Conservation (phyloP, 2,113 vertebrate species). For the Macheiramphus alcinus region DNA sequence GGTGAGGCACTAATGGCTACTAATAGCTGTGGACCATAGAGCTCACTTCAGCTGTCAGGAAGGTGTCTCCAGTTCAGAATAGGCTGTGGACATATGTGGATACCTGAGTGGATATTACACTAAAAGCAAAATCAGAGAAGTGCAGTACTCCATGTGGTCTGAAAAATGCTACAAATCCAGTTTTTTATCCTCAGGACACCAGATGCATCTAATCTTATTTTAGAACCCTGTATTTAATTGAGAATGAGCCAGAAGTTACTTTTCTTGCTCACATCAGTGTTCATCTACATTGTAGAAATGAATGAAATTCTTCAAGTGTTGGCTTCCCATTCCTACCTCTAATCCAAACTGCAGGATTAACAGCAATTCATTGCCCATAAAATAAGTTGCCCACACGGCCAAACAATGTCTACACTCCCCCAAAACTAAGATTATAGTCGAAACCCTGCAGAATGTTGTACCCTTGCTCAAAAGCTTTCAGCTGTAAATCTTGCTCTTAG, state of each 20-base stretch:
- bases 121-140: background rate
- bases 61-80: background rate
- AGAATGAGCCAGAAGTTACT: background rate
- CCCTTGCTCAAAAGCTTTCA: background rate
- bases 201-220: background rate
- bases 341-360: background rate
- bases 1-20: background rate
- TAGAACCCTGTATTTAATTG: background rate
- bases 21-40: background rate
- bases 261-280: background rate
- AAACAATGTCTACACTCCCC: background rate
- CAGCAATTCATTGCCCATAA: background rate
- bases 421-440: background rate
- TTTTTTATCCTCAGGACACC: background rate
- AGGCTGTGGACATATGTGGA: accelerated
- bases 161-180: background rate
- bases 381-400: background rate
- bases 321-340: background rate
- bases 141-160: background rate
- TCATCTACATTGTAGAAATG: background rate
- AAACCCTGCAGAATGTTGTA: background rate
- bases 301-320: background rate
- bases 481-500: background rate
- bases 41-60: background rate
- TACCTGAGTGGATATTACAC: background rate